Evolutionary conservation across 2,113 vertebrate genomes (phyloP), one percentile per base, ranked within the genome.

Genomic region (Grantiella picta): DNA sequence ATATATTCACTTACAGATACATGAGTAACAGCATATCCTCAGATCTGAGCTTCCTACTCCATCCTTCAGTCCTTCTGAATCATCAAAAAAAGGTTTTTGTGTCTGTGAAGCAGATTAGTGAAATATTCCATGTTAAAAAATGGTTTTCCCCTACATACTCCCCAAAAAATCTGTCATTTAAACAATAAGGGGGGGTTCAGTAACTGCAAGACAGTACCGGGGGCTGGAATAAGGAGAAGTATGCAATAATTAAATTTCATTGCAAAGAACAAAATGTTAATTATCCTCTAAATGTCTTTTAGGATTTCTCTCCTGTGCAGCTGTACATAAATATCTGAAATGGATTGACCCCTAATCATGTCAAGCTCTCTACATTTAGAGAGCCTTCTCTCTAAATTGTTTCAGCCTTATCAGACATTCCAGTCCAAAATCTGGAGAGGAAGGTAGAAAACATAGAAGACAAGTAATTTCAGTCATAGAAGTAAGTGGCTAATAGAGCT

Each of bases 331-430:
- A 14, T 29, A 70, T 52, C 68, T 56, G 9, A 85, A 96, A 85
- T 28, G 31, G 25, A 76, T n/a, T 44, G 64, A 18, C 7, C 2
- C 6, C 5, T 65, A 13, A 61, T 0, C 0, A 5, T 59, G 40
- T 53, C 38, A 57, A 72, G 21, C 3, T 76, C 42, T 54, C 9
- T 73, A n/a, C 38, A 38, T 38, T 38, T 38, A 38, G 38, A 38
- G 38, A 38, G 38, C 38, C 38, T 38, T 10, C 38, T 76, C 38
- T 54, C 10, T 73, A n/a, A 95, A 61, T 61, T 57, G 45, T 91
- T 96, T 82, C 33, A 89, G 4, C 18, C 36, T 61, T 65, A 56
- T 53, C 36, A 84, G 33, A 50, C 9, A 77, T 72, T 86, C 50
- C 31, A 91, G 49, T 68, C 12, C 20, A 79, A 89, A 91, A 81